These are phyloP conservation scores for Zygothrica quintamaculata DNA, from an alignment of 2,888 invertebrate genomes.

Conservation along the genomic window DNA sequence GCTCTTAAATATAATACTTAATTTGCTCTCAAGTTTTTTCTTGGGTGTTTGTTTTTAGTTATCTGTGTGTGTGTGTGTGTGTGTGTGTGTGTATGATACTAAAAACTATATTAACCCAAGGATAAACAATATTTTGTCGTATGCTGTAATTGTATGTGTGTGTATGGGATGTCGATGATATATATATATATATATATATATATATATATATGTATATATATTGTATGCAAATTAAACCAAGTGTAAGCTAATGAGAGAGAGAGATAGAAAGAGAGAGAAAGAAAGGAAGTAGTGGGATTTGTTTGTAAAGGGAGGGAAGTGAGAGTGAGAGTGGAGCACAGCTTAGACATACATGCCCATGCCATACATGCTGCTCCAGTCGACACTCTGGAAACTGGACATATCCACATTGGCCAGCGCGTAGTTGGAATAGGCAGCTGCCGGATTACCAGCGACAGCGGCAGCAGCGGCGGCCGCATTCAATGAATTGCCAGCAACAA, in stretches of 20 bases:
- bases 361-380: constrained; percentile 96
- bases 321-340: constrained; percentile 5
- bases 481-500: constrained; percentile 83
- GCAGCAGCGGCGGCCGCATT: constrained; percentile 86
- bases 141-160: constrained; percentile 18
- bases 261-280: background rate
- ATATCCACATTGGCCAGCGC: constrained; percentile 95
- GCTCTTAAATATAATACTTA: constrained; percentile 77
- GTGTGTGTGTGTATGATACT: constrained; percentile 44
- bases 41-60: constrained; percentile 1
- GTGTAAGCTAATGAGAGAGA: background rate
- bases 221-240: constrained; percentile 48
- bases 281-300: too few species aligned
- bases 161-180: constrained; percentile 7
- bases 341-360: constrained; percentile 94
- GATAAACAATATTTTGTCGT: constrained; percentile 53
- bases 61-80: constrained; percentile 25
- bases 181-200: constrained; percentile 30
- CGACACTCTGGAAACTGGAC: constrained; percentile 96
- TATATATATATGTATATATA: too few species aligned
- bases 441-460: constrained; percentile 87
- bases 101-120: constrained; percentile 54
- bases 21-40: constrained; percentile 49
- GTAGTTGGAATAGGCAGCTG: constrained; percentile 90
- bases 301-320: too few species aligned